phyloP scores from a whole-genome alignment of 2,113 vertebrate genomes.

The Fregata magnificens region DNA sequence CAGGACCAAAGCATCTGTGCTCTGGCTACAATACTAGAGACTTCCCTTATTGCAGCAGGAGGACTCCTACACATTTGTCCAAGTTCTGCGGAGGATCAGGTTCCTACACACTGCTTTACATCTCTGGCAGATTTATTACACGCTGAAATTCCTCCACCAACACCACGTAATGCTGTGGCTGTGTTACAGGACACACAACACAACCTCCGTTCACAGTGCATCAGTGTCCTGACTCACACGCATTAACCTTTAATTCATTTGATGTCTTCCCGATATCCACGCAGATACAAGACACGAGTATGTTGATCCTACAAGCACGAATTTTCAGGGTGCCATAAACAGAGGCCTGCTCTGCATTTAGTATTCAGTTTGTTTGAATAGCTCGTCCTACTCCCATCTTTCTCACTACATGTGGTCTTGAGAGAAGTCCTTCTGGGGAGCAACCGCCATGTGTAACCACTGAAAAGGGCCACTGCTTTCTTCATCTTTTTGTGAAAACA shows the following conservation, averaged over 20 bases:
- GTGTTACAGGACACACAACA: background rate
- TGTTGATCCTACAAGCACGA: background rate
- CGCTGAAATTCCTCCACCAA: background rate
- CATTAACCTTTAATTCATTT: background rate
- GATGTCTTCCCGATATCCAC: background rate
- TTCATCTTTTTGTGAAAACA: background rate
- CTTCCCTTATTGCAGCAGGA: accelerated
- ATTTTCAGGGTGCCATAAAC: background rate
- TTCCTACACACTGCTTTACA: background rate
- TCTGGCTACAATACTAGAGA: background rate
- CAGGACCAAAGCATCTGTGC: background rate
- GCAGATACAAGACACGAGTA: background rate
- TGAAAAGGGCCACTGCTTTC: background rate
- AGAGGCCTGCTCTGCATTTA: background rate
- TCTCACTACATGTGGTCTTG: background rate
- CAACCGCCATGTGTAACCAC: background rate
- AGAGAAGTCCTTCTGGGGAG: background rate
- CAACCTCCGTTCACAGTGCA: accelerated
- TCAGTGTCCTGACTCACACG: accelerated
- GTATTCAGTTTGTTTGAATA: background rate
- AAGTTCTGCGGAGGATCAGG: background rate
- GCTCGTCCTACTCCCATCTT: background rate
- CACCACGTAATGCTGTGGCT: background rate
- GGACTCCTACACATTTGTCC: background rate
- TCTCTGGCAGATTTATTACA: background rate